Percentiles rank a stretch among this genome's conserved stretches.
Conservation (phyloP, 1,140 invertebrate species). For the Diorhabda carinulata region DNA sequence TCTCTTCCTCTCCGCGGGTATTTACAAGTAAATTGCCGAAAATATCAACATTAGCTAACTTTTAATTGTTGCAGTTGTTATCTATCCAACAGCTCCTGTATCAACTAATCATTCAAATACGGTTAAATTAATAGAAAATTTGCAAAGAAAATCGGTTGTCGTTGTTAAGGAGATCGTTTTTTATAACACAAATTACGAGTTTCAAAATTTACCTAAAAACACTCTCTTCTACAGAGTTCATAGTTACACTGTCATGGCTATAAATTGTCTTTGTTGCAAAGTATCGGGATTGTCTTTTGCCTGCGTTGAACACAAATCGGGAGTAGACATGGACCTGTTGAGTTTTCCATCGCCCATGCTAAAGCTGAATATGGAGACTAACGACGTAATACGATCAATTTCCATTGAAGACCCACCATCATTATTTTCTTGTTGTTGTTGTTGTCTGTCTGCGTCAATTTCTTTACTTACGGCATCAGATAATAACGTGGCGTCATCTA, state of each 20-base stretch:
- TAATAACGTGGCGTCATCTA: constrained; percentile 47
- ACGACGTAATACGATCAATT: constrained; percentile 54
- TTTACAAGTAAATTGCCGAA: no score
- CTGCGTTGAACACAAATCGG: constrained; percentile 53
- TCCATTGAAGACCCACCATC: constrained; percentile 49
- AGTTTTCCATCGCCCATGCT: constrained; percentile 47
- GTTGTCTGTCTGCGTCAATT: constrained; percentile 35
- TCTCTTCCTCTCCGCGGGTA: no score
- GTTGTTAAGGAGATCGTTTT: constrained; percentile 27
- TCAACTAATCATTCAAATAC: background rate
- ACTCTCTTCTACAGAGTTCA: background rate
- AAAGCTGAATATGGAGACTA: constrained; percentile 57
- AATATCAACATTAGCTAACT: no score
- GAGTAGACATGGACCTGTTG: constrained; percentile 50
- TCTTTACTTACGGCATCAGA: constrained; percentile 43
- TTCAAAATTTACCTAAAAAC: background rate
- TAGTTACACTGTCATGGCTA: constrained; percentile 52
- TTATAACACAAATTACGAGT: constrained; percentile 1
- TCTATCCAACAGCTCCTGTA: no score
- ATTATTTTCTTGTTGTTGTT: constrained; percentile 15
- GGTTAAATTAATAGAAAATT: background rate
- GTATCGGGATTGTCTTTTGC: constrained; percentile 49
- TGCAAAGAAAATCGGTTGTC: constrained; percentile 21
- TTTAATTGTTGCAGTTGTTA: no score
- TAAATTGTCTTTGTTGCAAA: constrained; percentile 50